Evolutionary conservation across 2,888 invertebrate genomes (phyloP).

Genomic region (Orthosia gothica): DNA sequence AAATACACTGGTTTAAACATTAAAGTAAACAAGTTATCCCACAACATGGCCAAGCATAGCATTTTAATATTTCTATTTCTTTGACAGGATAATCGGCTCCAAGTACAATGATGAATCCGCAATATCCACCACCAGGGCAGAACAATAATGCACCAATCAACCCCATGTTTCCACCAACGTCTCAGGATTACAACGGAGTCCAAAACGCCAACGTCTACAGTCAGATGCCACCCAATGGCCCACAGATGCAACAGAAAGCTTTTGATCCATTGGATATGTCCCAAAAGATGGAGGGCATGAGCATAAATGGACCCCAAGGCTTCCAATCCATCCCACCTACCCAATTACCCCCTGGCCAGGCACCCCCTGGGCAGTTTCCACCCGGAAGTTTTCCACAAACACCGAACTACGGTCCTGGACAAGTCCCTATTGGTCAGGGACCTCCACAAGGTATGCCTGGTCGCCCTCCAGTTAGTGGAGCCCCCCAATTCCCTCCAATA

Average conservation of each 20-base stretch:
- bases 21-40: too few relatives aligned
- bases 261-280: conserved; percentile 82
- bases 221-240: conserved; percentile 78
- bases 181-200: conserved; percentile 86
- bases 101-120: conserved; percentile 88
- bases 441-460: conserved; percentile 69
- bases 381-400: conserved; percentile 78
- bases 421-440: conserved; percentile 70
- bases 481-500: conserved; percentile 72
- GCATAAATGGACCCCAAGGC: conserved; percentile 84
- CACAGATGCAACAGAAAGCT: conserved; percentile 65
- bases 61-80: background rate
- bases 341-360: conserved; percentile 82
- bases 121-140: conserved; percentile 87
- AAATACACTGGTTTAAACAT: too few relatives aligned
- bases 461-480: conserved; percentile 75
- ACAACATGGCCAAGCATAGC: too few relatives aligned
- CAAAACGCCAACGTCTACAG: conserved; percentile 85
- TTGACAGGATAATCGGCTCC: conserved; percentile 76
- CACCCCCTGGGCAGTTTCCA: conserved; percentile 80
- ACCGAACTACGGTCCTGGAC: conserved; percentile 76
- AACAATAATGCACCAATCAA: conserved; percentile 88
- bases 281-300: conserved; percentile 89
- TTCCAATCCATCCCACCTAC: conserved; percentile 80
- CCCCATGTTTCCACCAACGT: conserved; percentile 82